phyloP scores from a whole-genome alignment of 2,888 invertebrate species.

The Scaptomyza caliginosa region DNA sequence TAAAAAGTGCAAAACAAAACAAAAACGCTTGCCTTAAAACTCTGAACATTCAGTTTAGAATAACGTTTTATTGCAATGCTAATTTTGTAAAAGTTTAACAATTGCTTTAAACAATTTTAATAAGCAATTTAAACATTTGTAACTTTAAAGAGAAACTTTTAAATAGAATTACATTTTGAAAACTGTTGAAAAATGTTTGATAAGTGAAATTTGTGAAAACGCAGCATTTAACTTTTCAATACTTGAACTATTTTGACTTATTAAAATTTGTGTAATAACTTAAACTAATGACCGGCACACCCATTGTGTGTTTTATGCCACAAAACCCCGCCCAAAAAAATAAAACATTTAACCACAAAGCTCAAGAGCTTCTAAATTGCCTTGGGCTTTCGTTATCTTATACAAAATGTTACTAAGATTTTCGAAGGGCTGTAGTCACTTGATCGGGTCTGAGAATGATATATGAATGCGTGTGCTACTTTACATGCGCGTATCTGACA shows the following conservation, averaged over 20 bases:
- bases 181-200: neutral
- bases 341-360: conserved; percentile 5
- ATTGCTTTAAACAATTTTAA: neutral
- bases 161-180: neutral
- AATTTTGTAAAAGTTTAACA: neutral
- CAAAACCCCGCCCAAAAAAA: neutral
- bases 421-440: conserved; percentile 35
- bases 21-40: conserved; percentile 1
- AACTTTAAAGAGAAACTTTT: neutral
- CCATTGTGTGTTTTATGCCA: neutral
- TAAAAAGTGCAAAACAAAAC: conserved; percentile 10
- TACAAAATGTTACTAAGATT: conserved; percentile 54
- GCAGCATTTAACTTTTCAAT: no score
- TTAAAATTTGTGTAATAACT: neutral
- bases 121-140: neutral
- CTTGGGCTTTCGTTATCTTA: conserved; percentile 4
- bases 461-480: conserved; percentile 47
- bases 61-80: neutral
- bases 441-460: conserved; percentile 69
- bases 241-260: no score
- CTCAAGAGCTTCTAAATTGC: conserved; percentile 17
- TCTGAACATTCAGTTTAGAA: neutral
- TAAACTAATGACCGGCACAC: neutral
- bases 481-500: conserved; percentile 60
- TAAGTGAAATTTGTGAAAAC: neutral